Evolutionary conservation across 1,140 invertebrate species (phyloP).

Genomic region (Neelides sp.): DNA sequence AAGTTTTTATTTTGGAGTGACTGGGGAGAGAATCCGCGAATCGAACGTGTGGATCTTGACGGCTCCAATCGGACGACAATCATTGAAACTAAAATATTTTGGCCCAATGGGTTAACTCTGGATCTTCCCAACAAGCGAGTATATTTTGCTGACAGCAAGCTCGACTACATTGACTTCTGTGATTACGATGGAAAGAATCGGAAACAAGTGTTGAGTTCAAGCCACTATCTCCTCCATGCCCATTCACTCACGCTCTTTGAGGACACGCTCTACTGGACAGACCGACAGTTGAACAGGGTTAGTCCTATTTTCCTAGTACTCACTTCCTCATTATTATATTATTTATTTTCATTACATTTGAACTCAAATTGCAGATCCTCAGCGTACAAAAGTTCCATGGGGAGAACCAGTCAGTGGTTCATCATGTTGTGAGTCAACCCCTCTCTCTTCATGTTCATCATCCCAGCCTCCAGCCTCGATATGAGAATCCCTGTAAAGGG

Average conservation of each 20-base stretch:
- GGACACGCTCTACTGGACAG: constrained; percentile 69
- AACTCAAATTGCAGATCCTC: constrained; percentile 35
- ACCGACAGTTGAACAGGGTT: constrained; percentile 77
- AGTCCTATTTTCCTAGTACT: no score
- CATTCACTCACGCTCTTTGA: constrained; percentile 87
- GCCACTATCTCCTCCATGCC: constrained; percentile 85
- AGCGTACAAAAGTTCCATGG: constrained; percentile 85
- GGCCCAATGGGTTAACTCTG: constrained; percentile 92
- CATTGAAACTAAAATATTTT: constrained; percentile 92
- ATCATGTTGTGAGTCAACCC: constrained; percentile 85
- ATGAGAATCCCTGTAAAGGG: constrained; percentile 65
- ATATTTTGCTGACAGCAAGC: constrained; percentile 94
- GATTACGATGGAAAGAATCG: constrained; percentile 87
- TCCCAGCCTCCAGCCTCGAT: constrained; percentile 77
- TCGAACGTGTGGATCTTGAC: constrained; percentile 92
- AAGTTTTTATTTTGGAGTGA: constrained; percentile 29
- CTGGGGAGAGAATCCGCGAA: constrained; percentile 68
- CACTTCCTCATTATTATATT: no score
- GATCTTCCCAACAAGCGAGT: constrained; percentile 86
- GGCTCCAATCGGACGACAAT: constrained; percentile 73
- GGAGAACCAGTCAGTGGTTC: constrained; percentile 79
- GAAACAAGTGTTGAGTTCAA: constrained; percentile 68
- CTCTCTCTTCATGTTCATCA: constrained; percentile 89
- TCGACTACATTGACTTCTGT: constrained; percentile 97
- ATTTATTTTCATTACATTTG: no score